phyloP scores from a whole-genome alignment of 2,113 vertebrate genomes.

The Anseranas semipalmata region DNA sequence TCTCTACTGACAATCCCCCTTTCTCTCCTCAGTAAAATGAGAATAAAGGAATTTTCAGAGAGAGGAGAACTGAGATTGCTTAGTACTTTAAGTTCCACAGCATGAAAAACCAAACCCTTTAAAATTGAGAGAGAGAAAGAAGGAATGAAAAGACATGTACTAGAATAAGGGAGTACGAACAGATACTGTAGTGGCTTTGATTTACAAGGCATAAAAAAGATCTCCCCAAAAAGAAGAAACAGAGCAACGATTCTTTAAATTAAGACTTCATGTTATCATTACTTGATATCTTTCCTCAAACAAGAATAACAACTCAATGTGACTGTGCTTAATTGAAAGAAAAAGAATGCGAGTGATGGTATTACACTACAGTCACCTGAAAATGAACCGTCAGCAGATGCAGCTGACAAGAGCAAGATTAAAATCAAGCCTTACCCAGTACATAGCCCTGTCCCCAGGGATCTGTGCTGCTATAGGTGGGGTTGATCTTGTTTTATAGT shows the following conservation, averaged over 20 bases:
- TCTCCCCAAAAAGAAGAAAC: not conserved
- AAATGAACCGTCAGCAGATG: constrained; percentile 51
- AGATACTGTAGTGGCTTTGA: not conserved
- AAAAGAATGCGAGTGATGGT: not conserved
- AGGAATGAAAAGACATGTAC: not conserved
- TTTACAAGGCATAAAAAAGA: not conserved
- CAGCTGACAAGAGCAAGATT: constrained; percentile 33
- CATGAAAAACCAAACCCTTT: not conserved
- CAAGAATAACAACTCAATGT: not conserved
- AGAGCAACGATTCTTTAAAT: not conserved
- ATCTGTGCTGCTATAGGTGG: not conserved
- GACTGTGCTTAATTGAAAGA: not conserved
- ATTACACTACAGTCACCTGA: not conserved
- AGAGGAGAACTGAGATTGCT: not conserved
- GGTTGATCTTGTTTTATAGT: not conserved
- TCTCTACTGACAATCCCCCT: constrained; percentile 5
- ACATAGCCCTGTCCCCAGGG: constrained; percentile 3
- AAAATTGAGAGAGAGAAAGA: not conserved
- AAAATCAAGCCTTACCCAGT: not conserved
- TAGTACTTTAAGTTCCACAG: not conserved
- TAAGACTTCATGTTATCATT: not conserved
- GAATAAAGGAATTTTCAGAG: constrained; percentile 16
- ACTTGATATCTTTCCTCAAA: not conserved
- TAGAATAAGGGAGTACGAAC: not conserved
- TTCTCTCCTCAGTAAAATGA: constrained; percentile 17